Conservation (phyloP, 2,888 invertebrate genomes). For the Meghimatium bilineatum region DNA sequence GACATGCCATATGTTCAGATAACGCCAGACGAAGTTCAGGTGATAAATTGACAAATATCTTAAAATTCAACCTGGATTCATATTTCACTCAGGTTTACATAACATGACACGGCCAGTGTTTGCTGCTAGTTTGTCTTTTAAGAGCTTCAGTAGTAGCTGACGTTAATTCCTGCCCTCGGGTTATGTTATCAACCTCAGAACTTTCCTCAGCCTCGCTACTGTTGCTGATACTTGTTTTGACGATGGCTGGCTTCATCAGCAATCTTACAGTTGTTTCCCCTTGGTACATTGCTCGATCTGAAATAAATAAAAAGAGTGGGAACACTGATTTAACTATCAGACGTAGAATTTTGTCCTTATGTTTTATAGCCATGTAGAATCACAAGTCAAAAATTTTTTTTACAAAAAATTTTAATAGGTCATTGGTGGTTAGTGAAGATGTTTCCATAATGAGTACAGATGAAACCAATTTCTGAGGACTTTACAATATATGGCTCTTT, state of each 20-base stretch:
- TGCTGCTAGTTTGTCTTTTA: neutral
- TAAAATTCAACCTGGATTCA: no score
- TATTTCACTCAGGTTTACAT: neutral
- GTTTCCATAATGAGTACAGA: no score
- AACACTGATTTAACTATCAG: neutral
- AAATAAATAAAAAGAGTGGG: neutral
- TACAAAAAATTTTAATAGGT: no score
- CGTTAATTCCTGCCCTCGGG: neutral
- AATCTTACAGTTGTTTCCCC: constrained; percentile 10
- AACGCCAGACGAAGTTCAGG: no score
- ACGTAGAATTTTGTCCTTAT: neutral
- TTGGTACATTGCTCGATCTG: neutral
- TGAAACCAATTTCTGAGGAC: no score
- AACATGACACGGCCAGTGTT: constrained; percentile 7
- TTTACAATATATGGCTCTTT: no score
- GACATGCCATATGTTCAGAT: no score
- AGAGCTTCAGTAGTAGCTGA: neutral
- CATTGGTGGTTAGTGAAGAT: no score
- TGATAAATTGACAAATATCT: no score
- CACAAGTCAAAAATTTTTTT: no score
- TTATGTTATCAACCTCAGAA: neutral
- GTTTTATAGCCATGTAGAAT: no score
- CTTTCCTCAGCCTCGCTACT: neutral
- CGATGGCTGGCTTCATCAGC: constrained; percentile 14
- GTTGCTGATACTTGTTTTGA: neutral